A percentile compares a stretch with the other conserved stretches of the same genome.
phyloP scores from a whole-genome alignment of 2,113 vertebrate genomes.

The Tragelaphus strepsiceros region DNA sequence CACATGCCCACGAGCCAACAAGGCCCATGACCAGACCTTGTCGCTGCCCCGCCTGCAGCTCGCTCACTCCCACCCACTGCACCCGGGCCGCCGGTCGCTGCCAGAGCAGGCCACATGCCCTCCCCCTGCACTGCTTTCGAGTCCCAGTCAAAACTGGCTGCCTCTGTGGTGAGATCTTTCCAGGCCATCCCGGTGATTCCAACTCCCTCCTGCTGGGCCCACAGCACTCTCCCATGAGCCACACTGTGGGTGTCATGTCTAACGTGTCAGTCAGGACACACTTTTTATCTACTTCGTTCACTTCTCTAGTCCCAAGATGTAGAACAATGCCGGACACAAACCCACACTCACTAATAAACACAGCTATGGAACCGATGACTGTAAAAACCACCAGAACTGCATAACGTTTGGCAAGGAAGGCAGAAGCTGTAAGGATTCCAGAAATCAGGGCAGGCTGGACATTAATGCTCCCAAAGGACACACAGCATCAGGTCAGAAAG shows the following conservation, averaged over 20 bases:
- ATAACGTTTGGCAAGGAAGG: neutral
- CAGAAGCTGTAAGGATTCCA: neutral
- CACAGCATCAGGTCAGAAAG: neutral
- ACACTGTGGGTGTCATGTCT: fast-evolving
- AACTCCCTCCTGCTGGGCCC: neutral
- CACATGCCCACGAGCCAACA: neutral
- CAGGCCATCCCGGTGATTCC: neutral
- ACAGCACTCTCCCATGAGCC: neutral
- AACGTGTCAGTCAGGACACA: neutral
- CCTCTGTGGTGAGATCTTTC: neutral
- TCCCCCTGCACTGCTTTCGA: neutral
- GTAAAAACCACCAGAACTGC: neutral
- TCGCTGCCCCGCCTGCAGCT: neutral
- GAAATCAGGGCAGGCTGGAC: neutral
- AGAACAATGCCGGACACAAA: neutral
- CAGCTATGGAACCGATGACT: neutral
- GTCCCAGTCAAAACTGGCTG: neutral
- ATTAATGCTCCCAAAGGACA: neutral
- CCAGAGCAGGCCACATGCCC: neutral
- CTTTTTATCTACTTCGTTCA: neutral
- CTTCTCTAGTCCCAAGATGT: neutral
- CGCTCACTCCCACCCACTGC: too few species aligned
- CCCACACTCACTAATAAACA: neutral
- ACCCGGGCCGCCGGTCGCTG: neutral
- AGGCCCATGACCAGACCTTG: fast-evolving